Conservation (phyloP, 2,113 vertebrate species). For the Microcebus tavaratra region DNA sequence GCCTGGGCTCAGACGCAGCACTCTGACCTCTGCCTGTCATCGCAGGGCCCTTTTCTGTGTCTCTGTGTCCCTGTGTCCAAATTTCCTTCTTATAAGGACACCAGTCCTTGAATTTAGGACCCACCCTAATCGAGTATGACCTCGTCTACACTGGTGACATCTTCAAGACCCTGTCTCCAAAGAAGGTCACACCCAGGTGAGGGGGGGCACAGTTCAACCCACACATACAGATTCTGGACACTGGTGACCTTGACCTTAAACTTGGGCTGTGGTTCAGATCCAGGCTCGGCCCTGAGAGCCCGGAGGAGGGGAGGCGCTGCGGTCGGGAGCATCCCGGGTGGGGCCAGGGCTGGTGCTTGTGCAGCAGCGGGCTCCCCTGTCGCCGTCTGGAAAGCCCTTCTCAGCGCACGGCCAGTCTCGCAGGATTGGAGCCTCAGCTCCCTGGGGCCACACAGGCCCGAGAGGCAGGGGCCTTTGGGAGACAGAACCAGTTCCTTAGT, state of each 20-base stretch:
- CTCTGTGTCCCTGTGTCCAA: background rate
- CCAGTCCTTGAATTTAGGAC: background rate
- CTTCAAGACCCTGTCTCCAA: background rate
- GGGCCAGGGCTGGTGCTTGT: fast-evolving
- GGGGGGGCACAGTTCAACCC: background rate
- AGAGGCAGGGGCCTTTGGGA: background rate
- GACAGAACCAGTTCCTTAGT: background rate
- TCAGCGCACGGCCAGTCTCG: fast-evolving
- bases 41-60: background rate
- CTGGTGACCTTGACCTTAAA: background rate
- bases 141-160: background rate
- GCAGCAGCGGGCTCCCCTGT: fast-evolving
- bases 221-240: background rate
- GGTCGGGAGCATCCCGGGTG: background rate
- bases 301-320: background rate
- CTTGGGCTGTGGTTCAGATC: background rate
- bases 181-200: background rate
- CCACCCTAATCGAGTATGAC: fast-evolving
- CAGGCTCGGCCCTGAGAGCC: background rate
- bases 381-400: fast-evolving
- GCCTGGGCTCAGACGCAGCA: fast-evolving
- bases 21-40: no score
- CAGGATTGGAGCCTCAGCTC: background rate
- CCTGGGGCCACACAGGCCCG: background rate
- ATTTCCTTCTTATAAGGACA: background rate